Evolutionary conservation across 2,797 vertebrate genomes (phyloP).

Genomic region (Poecilia velifera): DNA sequence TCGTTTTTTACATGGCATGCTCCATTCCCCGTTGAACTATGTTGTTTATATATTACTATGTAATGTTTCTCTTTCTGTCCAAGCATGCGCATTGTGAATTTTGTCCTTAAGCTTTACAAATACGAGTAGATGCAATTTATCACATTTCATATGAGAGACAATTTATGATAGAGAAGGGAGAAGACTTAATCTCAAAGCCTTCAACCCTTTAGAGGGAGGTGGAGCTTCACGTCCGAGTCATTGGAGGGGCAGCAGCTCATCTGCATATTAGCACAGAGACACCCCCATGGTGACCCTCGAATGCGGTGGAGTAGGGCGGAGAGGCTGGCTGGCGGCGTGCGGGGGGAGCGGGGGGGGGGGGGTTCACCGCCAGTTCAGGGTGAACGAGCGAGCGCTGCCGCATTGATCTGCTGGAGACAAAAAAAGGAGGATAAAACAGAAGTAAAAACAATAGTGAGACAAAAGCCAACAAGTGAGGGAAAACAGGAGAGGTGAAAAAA

Average conservation of each 20-base stretch:
- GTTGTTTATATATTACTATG: conserved; percentile 76
- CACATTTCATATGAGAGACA: conserved; percentile 55
- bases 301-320: conserved; percentile 70
- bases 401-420: conserved; percentile 77
- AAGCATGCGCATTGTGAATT: conserved; percentile 47
- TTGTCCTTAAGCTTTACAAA: conserved; percentile 77
- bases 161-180: conserved; percentile 46
- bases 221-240: conserved; percentile 76
- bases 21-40: conserved; percentile 65
- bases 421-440: conserved; percentile 63
- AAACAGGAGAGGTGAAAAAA: conserved; percentile 55
- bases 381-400: conserved; percentile 68
- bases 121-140: conserved; percentile 69
- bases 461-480: conserved; percentile 39
- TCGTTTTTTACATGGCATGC: conserved; percentile 54
- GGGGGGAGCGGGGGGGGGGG: conserved; percentile 28
- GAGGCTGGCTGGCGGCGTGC: conserved; percentile 72
- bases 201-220: conserved; percentile 58
- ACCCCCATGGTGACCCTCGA: conserved; percentile 74
- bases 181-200: conserved; percentile 41
- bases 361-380: conserved; percentile 79
- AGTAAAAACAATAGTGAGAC: conserved; percentile 65
- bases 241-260: conserved; percentile 72
- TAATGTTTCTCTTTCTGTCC: conserved; percentile 49
- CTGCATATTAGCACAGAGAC: conserved; percentile 82